Evolutionary conservation across 2,113 vertebrate species (phyloP).

Genomic region (Xerus inauris): DNA sequence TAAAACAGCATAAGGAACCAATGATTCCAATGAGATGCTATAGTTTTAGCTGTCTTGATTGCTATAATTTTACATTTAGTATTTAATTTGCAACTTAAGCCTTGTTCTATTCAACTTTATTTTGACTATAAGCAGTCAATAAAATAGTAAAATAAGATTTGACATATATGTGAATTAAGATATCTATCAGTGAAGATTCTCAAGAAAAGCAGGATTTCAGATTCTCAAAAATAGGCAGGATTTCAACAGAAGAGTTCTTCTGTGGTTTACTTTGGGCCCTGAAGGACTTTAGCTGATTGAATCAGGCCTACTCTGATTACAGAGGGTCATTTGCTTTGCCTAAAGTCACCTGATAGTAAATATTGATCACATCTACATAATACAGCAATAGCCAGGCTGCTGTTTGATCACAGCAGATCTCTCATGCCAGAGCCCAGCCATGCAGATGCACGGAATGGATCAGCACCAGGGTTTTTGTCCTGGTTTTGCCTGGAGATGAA

Average conservation of each 20-base stretch:
- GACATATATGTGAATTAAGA: background rate
- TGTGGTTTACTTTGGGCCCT: background rate
- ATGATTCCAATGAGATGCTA: background rate
- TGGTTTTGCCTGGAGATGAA: background rate
- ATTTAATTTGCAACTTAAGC: slow-evolving; percentile 13
- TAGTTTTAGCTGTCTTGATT: background rate
- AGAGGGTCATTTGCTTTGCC: background rate
- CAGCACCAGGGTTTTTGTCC: background rate
- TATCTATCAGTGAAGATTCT: background rate
- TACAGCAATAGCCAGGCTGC: background rate
- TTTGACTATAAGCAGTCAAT: background rate
- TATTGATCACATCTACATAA: background rate
- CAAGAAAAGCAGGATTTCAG: too few species aligned
- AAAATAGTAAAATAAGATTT: background rate
- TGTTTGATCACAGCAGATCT: background rate
- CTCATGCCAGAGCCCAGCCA: background rate
- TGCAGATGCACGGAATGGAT: background rate
- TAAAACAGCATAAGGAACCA: background rate
- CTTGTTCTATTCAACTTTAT: background rate
- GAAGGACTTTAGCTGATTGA: background rate
- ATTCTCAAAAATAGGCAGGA: background rate
- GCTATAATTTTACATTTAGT: background rate
- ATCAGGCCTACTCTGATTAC: background rate
- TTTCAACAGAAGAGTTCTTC: background rate
- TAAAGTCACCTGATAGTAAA: background rate